Conservation (phyloP, 1,140 invertebrate species). For the Rhagoletis pomonella region DNA sequence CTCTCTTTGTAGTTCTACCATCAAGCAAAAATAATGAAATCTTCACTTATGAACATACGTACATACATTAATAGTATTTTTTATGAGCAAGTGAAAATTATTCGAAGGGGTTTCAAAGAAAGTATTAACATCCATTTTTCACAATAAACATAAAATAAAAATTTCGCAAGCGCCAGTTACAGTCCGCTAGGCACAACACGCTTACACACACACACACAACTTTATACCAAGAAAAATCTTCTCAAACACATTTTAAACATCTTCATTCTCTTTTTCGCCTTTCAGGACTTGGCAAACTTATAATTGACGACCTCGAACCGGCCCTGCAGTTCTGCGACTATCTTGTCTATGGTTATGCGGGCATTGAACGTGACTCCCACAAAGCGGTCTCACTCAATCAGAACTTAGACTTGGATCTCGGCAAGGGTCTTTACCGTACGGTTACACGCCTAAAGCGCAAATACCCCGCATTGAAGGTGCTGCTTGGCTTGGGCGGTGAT, state of each 20-base stretch:
- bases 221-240: neutral
- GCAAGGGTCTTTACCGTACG: conserved; percentile 82
- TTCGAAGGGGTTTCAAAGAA: too few relatives aligned
- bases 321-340: conserved; percentile 88
- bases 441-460: conserved; percentile 84
- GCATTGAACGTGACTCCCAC: conserved; percentile 81
- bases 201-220: too few relatives aligned
- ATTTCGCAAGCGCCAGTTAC: too few relatives aligned
- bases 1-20: too few relatives aligned
- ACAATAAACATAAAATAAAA: too few relatives aligned
- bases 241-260: neutral
- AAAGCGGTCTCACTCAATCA: conserved; percentile 83
- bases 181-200: too few relatives aligned
- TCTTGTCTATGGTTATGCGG: conserved; percentile 90
- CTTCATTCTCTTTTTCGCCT: conserved; percentile 53
- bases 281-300: conserved; percentile 86
- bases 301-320: conserved; percentile 83
- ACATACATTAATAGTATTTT: too few relatives aligned
- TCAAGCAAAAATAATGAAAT: too few relatives aligned
- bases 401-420: conserved; percentile 81
- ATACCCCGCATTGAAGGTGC: conserved; percentile 83
- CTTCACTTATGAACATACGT: too few relatives aligned
- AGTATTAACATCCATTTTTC: too few relatives aligned
- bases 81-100: too few relatives aligned
- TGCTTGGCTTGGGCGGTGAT: conserved; percentile 85